Conservation (phyloP, 1,140 invertebrate species). For the Acromyrmex heyeri region DNA sequence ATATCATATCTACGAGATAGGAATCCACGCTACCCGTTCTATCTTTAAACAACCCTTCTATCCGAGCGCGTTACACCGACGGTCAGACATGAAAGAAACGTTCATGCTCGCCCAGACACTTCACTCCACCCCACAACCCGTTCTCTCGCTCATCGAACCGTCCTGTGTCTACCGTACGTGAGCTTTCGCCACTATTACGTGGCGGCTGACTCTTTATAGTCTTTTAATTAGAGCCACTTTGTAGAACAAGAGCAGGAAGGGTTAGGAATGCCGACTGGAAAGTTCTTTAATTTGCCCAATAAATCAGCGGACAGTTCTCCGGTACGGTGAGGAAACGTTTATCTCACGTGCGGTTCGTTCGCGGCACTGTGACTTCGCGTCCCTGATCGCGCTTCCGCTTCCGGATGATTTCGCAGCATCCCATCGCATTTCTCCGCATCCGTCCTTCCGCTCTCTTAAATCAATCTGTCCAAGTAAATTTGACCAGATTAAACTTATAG, state of each 20-base stretch:
- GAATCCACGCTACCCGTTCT: conserved; percentile 50
- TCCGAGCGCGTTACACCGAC: conserved; percentile 71
- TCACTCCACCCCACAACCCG: conserved; percentile 64
- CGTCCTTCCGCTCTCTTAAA: neutral
- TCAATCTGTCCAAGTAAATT: neutral
- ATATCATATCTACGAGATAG: conserved; percentile 50
- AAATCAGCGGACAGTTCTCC: conserved; percentile 74
- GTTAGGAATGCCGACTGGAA: conserved; percentile 77
- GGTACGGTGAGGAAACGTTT: conserved; percentile 63
- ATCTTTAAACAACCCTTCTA: conserved; percentile 68
- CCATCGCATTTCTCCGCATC: conserved; percentile 15
- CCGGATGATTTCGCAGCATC: conserved; percentile 46
- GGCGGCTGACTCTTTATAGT: conserved; percentile 79
- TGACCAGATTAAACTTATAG: neutral
- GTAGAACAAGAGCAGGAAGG: conserved; percentile 74
- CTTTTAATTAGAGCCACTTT: conserved; percentile 82
- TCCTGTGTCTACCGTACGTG: conserved; percentile 68
- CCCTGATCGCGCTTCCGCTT: conserved; percentile 60
- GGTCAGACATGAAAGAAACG: conserved; percentile 80
- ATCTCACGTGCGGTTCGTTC: conserved; percentile 68
- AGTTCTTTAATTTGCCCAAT: conserved; percentile 82
- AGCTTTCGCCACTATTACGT: conserved; percentile 73
- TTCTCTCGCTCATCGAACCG: neutral
- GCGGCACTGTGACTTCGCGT: conserved; percentile 20
- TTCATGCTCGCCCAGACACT: conserved; percentile 79